Evolutionary conservation across 2,888 invertebrate species (phyloP), one percentile per base, ranked within the genome.

Genomic region (Papilio gigon): DNA sequence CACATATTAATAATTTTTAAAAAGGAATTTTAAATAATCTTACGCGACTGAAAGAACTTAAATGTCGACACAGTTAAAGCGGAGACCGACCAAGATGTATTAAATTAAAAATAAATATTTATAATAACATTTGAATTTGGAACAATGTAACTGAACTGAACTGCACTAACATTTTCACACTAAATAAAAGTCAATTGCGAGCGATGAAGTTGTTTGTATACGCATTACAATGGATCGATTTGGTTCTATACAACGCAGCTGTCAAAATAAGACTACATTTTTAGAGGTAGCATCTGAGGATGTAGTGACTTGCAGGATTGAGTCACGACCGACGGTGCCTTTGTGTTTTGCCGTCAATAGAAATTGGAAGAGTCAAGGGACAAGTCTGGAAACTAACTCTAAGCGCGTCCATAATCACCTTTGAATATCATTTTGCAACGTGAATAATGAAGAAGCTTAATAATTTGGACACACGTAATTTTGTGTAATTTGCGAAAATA

Each of bases 241-340:
- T 60, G 40, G 60, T 17, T 65, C 64, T 47, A 64, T 64, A 50
- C 6, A 47, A 40, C 40, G 65, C 72, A 73, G 74, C 76, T 79
- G 79, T 81, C 81, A 83, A 71, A 83, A 82, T 72, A 79, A 78
- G 74, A 72, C 72, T 71, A 74, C 72, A 73, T 71, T 72, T 69
- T 75, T 79, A 80, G 81, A 80, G 78, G 79, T 80, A 78, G 75
- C 61, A 71, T 59, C 58, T 65, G 71, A 67, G 14, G 11, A 73
- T 72, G 73, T 37, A 50, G n/a, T 68, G 68, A 68, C 68, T 68
- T 68, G 68, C 64, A 33, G 5, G 73, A 72, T 75, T 71, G 71
- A 71, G 70, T 72, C 73, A 71, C 67, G 67, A 68, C 72, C 72
- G 73, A 33, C 12, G 35, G 47, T 8, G 14, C 37, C 35, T 58